phyloP scores from a whole-genome alignment of 1,140 invertebrate species.

The Drosophila ananassae region DNA sequence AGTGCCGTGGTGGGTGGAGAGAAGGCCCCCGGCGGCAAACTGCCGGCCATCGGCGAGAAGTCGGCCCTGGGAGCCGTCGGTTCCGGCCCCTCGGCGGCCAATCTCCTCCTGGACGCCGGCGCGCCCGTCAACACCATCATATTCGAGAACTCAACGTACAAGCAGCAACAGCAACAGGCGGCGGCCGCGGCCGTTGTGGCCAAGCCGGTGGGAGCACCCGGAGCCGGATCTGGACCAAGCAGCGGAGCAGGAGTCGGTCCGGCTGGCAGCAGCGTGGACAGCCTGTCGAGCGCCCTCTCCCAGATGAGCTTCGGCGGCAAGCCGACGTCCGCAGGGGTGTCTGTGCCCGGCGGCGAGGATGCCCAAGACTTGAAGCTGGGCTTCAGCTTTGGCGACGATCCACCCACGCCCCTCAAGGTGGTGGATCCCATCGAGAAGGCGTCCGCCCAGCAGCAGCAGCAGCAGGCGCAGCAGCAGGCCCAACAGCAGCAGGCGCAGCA shows the following conservation, averaged over 20 bases:
- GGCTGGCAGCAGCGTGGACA: conserved; percentile 54
- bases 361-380: conserved; percentile 94
- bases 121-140: conserved; percentile 94
- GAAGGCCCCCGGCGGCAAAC: conserved; percentile 43
- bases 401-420: conserved; percentile 52
- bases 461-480: conserved; percentile 46
- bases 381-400: conserved; percentile 87
- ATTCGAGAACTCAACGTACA: conserved; percentile 96
- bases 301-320: conserved; percentile 84
- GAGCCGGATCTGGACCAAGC: conserved; percentile 19
- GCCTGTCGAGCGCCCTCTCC: conserved; percentile 84
- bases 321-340: conserved; percentile 71
- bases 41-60: conserved; percentile 63
- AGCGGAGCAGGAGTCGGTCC: conserved; percentile 29
- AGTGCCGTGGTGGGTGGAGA: conserved; percentile 35
- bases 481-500: conserved; percentile 60
- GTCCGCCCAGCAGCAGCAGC: conserved; percentile 60
- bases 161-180: conserved; percentile 85
- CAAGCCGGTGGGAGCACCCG: conserved; percentile 27
- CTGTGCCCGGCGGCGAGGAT: conserved; percentile 87
- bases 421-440: conserved; percentile 53
- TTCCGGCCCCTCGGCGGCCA: conserved; percentile 27
- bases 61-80: conserved; percentile 40
- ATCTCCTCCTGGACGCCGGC: conserved; percentile 61
- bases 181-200: conserved; percentile 41